A percentile compares a stretch with the other conserved stretches of the same genome.
phyloP scores from a whole-genome alignment of 2,113 vertebrate genomes.

The Pogona vitticeps region DNA sequence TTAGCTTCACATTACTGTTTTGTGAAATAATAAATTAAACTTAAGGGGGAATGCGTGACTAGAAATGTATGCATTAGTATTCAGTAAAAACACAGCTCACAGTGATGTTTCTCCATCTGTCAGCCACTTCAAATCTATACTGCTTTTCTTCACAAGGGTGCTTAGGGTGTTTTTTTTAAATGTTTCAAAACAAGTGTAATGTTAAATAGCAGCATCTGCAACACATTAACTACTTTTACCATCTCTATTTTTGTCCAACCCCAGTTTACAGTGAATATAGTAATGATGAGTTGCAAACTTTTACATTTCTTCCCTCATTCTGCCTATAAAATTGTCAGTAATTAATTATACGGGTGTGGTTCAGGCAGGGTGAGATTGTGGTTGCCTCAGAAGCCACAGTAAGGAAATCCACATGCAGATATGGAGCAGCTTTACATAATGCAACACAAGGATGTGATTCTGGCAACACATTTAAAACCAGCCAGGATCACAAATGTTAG shows the following conservation, averaged over 20 bases:
- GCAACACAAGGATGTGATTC: background rate
- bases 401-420: background rate
- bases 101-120: background rate
- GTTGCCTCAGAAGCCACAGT: conserved; percentile 26
- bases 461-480: background rate
- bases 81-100: conserved; percentile 3
- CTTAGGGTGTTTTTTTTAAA: background rate
- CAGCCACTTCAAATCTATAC: background rate
- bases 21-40: background rate
- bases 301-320: background rate
- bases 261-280: background rate
- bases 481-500: background rate
- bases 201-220: conserved; percentile 11
- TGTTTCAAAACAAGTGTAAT: background rate
- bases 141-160: background rate
- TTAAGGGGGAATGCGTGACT: background rate
- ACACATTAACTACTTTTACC: background rate
- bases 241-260: background rate
- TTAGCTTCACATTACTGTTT: background rate
- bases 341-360: background rate
- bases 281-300: background rate
- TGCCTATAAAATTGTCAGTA: background rate
- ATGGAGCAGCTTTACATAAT: background rate
- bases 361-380: background rate
- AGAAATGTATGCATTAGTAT: background rate